A percentile compares a stretch with the other conserved stretches of the same genome.
Evolutionary conservation across 2,797 vertebrate species (phyloP).

Genomic region (Crenuchus spilurus): DNA sequence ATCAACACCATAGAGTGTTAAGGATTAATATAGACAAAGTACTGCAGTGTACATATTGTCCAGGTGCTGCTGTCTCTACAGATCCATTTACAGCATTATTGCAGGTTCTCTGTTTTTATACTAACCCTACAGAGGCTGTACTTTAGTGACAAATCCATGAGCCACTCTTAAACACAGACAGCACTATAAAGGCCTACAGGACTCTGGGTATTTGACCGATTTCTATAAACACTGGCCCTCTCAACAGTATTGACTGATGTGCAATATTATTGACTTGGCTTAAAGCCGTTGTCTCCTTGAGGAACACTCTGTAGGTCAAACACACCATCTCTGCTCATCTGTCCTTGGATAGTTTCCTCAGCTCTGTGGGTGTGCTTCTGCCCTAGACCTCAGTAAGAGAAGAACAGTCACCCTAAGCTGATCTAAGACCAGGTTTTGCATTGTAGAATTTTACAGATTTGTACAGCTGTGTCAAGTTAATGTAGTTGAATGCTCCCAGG

Average conservation of each 20-base stretch:
- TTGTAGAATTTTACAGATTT: too few species aligned
- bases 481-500: too few species aligned
- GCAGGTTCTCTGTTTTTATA: neutral
- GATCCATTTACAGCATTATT: too few species aligned
- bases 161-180: neutral
- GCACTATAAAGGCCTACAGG: neutral
- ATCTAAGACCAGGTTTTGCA: too few species aligned
- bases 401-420: too few species aligned
- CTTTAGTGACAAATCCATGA: neutral
- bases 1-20: too few species aligned
- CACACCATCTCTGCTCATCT: neutral
- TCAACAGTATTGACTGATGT: slow-evolving; percentile 28
- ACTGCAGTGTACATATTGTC: too few species aligned
- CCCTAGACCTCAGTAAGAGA: too few species aligned
- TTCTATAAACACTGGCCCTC: slow-evolving; percentile 17
- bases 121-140: neutral
- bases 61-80: too few species aligned
- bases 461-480: too few species aligned
- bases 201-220: slow-evolving; percentile 1
- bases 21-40: too few species aligned
- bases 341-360: neutral
- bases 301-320: slow-evolving; percentile 22
- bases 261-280: slow-evolving; percentile 26
- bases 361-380: slow-evolving; percentile 8
- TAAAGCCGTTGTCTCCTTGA: slow-evolving; percentile 19